A percentile compares a stretch with the other conserved stretches of the same genome.
phyloP scores from a whole-genome alignment of 92 coral and sea anemone species.

The Metridium senile region DNA sequence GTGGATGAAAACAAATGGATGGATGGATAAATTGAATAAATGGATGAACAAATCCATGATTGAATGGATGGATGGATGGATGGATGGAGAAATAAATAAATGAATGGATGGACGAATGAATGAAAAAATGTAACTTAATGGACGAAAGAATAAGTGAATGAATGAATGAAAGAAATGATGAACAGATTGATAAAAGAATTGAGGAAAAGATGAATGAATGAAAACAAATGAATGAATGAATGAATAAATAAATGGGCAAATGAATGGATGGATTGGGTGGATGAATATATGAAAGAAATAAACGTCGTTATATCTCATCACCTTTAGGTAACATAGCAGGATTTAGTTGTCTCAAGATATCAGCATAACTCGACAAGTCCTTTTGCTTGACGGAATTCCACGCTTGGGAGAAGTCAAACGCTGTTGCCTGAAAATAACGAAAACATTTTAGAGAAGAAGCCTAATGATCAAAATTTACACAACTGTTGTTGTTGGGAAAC shows the following conservation, averaged over 20 bases:
- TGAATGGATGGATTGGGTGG: neutral
- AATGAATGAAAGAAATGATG: neutral
- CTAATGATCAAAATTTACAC: no score
- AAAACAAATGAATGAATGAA: neutral
- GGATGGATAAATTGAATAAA: neutral
- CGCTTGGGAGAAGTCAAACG: constrained; percentile 85
- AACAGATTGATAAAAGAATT: neutral
- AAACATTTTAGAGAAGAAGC: neutral
- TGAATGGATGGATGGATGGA: neutral
- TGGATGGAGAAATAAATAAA: neutral
- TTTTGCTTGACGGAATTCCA: constrained; percentile 87
- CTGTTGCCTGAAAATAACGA: constrained; percentile 57
- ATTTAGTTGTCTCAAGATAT: constrained; percentile 70
- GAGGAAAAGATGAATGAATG: neutral
- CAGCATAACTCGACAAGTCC: constrained; percentile 65
- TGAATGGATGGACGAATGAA: neutral
- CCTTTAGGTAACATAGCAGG: constrained; percentile 79
- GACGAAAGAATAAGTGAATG: neutral
- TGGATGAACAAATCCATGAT: neutral
- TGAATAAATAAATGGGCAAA: neutral
- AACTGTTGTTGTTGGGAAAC: no score
- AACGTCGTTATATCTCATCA: constrained; percentile 12
- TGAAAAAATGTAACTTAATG: neutral
- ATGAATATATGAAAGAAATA: neutral
- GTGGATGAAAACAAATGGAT: neutral